These are phyloP conservation scores for Sebastes schlegelii DNA, from an alignment of 2,113 vertebrate genomes.

Conservation along the genomic window DNA sequence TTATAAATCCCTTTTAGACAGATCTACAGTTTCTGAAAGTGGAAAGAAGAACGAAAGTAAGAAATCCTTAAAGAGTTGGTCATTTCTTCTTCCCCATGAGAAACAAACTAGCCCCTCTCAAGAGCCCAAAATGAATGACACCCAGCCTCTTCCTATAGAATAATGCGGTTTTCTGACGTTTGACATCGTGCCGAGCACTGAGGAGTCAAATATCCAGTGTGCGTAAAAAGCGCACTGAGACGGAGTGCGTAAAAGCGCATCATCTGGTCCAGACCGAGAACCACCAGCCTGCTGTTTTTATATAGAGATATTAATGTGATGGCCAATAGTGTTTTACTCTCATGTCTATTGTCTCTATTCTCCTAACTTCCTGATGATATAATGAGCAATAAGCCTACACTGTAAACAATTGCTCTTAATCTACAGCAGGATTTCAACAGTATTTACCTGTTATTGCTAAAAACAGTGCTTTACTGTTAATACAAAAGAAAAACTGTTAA, in stretches of 20 bases:
- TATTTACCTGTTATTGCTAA: too few species aligned
- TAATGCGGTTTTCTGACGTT: constrained; percentile 64
- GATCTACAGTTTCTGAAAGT: constrained; percentile 16
- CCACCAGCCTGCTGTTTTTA: constrained; percentile 28
- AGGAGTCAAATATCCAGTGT: constrained; percentile 78
- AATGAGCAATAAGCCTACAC: background rate
- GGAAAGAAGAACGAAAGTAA: constrained; percentile 21
- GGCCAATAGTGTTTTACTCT: background rate
- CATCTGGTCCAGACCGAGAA: constrained; percentile 56
- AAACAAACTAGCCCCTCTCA: constrained; percentile 45
- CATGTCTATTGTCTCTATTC: background rate
- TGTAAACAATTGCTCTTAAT: too few species aligned
- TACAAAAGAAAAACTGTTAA: too few species aligned
- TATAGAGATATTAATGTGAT: constrained; percentile 27
- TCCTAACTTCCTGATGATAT: background rate
- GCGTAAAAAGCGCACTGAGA: constrained; percentile 70
- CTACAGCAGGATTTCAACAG: too few species aligned
- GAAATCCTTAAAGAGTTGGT: constrained; percentile 32
- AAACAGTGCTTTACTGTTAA: too few species aligned
- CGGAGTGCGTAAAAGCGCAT: constrained; percentile 66
- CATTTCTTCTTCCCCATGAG: constrained; percentile 35
- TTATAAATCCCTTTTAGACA: constrained; percentile 28
- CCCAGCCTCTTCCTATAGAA: constrained; percentile 66
- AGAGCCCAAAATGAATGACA: constrained; percentile 58
- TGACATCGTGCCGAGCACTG: constrained; percentile 56